Evolutionary conservation across 92 coral and sea anemone genomes (phyloP).

Genomic region (Phenganax subtilis): DNA sequence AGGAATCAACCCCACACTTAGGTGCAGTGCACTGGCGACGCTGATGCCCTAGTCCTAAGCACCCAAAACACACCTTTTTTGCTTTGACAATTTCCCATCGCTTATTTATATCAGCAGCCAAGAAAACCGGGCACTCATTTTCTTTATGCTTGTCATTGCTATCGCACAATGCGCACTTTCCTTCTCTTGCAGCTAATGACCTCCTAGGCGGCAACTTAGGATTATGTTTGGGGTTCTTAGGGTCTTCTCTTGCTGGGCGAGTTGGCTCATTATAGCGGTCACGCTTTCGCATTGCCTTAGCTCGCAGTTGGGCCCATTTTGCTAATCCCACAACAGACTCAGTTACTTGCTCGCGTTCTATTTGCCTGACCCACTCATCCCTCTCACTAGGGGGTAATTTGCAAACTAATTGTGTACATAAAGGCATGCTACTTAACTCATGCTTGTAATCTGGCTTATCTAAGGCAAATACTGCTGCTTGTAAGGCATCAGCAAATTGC

Average conservation of each 20-base stretch:
- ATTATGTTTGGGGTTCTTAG: background rate
- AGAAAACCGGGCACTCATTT: constrained; percentile 23
- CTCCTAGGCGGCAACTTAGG: constrained; percentile 1
- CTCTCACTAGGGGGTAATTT: constrained; percentile 39
- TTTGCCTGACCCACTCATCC: constrained; percentile 46
- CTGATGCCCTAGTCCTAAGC: constrained; percentile 36
- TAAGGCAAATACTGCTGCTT: constrained; percentile 55
- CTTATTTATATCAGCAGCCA: constrained; percentile 18
- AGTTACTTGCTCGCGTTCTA: constrained; percentile 21
- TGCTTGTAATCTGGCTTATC: constrained; percentile 41
- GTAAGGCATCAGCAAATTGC: constrained; percentile 50
- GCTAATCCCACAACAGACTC: constrained; percentile 40
- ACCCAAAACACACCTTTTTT: constrained; percentile 38
- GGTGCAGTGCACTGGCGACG: constrained; percentile 43
- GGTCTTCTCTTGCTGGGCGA: background rate
- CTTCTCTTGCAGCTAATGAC: background rate
- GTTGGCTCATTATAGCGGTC: constrained; percentile 35
- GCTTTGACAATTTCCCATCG: constrained; percentile 31
- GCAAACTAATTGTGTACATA: constrained; percentile 31
- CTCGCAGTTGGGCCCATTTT: constrained; percentile 44
- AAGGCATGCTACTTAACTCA: constrained; percentile 34
- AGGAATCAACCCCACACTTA: constrained; percentile 40
- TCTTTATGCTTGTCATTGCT: constrained; percentile 14
- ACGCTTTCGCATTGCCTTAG: constrained; percentile 31
- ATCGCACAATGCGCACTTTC: constrained; percentile 34